Percentiles rank a stretch among this genome's conserved stretches.
Conservation (phyloP, 2,113 vertebrate species). For the Stomatorhinus ivindoensis region DNA sequence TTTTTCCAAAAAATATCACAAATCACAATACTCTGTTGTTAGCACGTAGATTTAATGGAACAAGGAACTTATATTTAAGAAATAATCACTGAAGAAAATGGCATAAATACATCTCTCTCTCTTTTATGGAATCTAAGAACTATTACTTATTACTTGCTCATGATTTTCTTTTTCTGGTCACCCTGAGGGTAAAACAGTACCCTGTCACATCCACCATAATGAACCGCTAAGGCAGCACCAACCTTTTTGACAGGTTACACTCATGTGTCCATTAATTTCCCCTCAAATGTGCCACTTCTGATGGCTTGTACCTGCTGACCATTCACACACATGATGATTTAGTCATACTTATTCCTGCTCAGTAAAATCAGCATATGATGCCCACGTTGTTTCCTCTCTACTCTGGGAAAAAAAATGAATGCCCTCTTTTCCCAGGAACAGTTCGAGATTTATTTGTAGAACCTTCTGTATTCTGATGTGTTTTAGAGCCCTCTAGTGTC, state of each 20-base stretch:
- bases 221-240: neutral
- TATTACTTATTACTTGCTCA: neutral
- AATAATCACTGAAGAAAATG: neutral
- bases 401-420: neutral
- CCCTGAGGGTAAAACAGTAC: neutral
- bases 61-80: neutral
- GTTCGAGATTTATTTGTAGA: neutral
- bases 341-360: neutral
- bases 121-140: neutral
- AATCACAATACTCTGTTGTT: neutral
- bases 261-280: neutral
- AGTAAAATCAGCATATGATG: neutral
- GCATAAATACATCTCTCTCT: neutral
- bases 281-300: neutral
- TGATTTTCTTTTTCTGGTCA: neutral
- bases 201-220: neutral
- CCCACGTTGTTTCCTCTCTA: neutral
- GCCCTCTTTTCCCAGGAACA: neutral
- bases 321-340: neutral
- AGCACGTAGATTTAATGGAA: neutral
- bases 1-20: neutral
- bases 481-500: constrained; percentile 7
- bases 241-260: neutral
- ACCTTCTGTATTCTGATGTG: neutral
- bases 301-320: neutral